A percentile compares a stretch with the other conserved stretches of the same genome.
These are phyloP conservation scores for Brachypodius melanocephalos DNA, from an alignment of 2,113 vertebrate species.

Conservation along the genomic window DNA sequence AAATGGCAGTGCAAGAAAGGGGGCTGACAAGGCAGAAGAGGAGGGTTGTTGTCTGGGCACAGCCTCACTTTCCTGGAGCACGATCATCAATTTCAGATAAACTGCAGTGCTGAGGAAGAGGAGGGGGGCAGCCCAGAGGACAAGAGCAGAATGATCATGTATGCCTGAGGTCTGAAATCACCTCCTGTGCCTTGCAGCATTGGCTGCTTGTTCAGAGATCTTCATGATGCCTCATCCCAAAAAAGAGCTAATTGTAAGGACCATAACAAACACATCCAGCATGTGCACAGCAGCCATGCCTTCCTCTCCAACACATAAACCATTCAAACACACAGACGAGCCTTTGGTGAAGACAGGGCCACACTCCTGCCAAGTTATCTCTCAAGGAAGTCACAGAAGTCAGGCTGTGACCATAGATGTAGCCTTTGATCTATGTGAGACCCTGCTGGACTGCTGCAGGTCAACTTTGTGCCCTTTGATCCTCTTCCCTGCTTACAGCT, in stretches of 20 bases:
- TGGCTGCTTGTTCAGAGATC: not conserved
- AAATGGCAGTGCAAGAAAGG: not conserved
- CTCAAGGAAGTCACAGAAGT: not conserved
- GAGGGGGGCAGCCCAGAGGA: not conserved
- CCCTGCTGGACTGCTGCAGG: not conserved
- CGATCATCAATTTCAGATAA: not conserved
- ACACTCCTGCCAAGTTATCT: not conserved
- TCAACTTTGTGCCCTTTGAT: slow-evolving; percentile 19
- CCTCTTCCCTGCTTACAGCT: not conserved
- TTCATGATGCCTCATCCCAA: fast-evolving
- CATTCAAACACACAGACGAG: fast-evolving
- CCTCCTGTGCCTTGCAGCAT: not conserved
- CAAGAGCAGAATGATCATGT: not conserved
- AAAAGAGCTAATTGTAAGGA: not conserved
- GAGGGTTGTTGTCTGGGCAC: not conserved
- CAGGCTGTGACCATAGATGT: not conserved
- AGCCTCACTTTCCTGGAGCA: not conserved
- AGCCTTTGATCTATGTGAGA: not conserved
- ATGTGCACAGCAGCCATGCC: not conserved
- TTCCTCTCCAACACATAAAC: not conserved
- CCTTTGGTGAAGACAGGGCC: not conserved
- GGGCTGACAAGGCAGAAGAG: not conserved
- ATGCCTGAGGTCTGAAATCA: not conserved
- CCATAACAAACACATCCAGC: not conserved
- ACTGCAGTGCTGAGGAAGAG: not conserved